Conservation (phyloP, 2,888 invertebrate genomes). For the Tromatobia lineatoria region DNA sequence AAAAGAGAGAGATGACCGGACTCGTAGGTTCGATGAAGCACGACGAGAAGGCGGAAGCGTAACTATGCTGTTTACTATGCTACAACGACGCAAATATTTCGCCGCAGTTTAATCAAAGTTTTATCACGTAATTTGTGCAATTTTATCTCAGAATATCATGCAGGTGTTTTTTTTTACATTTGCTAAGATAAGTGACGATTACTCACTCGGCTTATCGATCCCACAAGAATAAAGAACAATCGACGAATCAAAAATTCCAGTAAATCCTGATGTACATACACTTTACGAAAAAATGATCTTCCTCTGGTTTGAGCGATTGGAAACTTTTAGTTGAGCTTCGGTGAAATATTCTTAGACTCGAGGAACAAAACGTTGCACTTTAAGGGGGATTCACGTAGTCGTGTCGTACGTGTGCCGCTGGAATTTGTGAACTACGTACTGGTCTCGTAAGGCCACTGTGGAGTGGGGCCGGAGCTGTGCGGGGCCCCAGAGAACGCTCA, state of each 20-base stretch:
- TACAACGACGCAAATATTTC: background rate
- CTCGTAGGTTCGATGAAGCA: conserved; percentile 31
- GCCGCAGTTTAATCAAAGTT: background rate
- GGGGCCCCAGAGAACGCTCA: conserved; percentile 59
- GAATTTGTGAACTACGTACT: conserved; percentile 74
- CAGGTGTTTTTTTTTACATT: background rate
- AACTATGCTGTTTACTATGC: conserved; percentile 1
- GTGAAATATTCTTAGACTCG: background rate
- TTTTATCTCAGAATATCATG: background rate
- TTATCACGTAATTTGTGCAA: background rate
- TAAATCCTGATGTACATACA: conserved; percentile 13
- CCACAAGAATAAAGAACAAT: conserved; percentile 29
- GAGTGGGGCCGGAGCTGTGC: conserved; percentile 65
- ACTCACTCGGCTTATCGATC: conserved; percentile 43
- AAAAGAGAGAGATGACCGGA: background rate
- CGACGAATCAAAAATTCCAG: conserved; percentile 4
- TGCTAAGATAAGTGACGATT: conserved; percentile 3
- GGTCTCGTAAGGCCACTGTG: conserved; percentile 62
- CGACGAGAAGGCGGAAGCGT: conserved; percentile 43
- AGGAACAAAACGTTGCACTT: conserved; percentile 28
- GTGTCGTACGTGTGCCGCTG: conserved; percentile 65
- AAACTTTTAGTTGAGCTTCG: background rate
- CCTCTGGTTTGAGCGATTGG: background rate
- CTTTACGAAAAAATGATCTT: background rate
- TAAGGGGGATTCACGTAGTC: conserved; percentile 4